These are phyloP conservation scores for Madoqua kirkii DNA, from an alignment of 2,113 vertebrate genomes.

Conservation along the genomic window DNA sequence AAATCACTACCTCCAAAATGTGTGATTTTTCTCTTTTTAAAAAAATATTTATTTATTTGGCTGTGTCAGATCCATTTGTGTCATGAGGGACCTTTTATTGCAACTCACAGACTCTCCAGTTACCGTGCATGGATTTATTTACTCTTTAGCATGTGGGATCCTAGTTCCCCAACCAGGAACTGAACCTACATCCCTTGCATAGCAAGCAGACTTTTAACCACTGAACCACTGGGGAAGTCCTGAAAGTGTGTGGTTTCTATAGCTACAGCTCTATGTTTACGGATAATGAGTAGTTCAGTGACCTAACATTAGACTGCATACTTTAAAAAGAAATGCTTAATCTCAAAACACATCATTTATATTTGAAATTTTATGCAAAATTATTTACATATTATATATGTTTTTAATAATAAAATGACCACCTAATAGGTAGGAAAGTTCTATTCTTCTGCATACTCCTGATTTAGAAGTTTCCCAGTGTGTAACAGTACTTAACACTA, in stretches of 20 bases:
- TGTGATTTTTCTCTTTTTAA: not conserved
- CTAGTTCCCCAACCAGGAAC: not conserved
- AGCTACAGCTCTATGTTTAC: not conserved
- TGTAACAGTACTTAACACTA: not conserved
- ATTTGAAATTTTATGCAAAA: not conserved
- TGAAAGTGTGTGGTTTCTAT: not conserved
- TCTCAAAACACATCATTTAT: not conserved
- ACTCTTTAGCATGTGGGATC: not conserved
- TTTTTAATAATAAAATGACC: constrained; percentile 10
- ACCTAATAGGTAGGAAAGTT: not conserved
- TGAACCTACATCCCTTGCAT: not conserved
- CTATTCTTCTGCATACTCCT: not conserved
- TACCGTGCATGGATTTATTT: not conserved
- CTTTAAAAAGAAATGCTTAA: not conserved
- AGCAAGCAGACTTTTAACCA: not conserved
- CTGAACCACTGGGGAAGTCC: not conserved
- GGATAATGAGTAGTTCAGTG: not conserved
- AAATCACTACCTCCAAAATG: constrained; percentile 7
- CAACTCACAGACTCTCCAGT: rapidly evolving
- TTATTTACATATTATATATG: not conserved
- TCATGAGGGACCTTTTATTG: not conserved
- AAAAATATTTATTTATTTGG: not conserved
- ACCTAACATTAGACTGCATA: not conserved
- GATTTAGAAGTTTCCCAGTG: not conserved
- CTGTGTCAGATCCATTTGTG: not conserved